These are phyloP conservation scores for Calameuta idolon DNA, from an alignment of 2,888 invertebrate species.

Conservation along the genomic window DNA sequence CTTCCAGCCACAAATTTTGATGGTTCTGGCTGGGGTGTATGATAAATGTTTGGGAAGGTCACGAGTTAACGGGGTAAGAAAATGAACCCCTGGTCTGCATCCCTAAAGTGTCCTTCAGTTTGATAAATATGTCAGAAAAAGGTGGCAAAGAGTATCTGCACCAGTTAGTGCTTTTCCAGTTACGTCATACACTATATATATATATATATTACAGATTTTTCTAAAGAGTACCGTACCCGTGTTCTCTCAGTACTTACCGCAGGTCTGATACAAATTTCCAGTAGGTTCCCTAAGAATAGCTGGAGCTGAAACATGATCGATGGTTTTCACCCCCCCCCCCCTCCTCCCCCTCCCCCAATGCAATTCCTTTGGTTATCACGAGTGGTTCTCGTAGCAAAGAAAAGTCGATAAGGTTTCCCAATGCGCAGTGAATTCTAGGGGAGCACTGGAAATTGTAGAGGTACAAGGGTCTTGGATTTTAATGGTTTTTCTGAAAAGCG, in stretches of 20 bases:
- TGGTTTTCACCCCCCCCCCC: neutral
- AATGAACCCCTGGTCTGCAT: neutral
- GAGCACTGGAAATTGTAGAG: neutral
- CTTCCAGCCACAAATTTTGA: neutral
- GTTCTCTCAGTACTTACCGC: neutral
- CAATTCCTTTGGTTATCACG: neutral
- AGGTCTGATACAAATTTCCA: neutral
- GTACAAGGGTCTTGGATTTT: neutral
- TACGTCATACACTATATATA: neutral
- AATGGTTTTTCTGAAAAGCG: neutral
- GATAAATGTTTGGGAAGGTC: neutral
- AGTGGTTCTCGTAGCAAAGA: neutral
- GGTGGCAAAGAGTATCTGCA: neutral
- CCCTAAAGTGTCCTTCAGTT: neutral
- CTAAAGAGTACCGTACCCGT: neutral
- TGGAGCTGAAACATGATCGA: neutral
- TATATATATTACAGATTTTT: neutral
- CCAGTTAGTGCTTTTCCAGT: neutral
- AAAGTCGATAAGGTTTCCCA: neutral
- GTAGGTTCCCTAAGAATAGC: neutral
- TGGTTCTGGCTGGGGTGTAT: neutral
- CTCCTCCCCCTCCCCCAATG: neutral
- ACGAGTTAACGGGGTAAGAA: neutral
- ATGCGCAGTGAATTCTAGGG: neutral
- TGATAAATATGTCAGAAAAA: constrained; percentile 1